phyloP scores from a whole-genome alignment of 2,888 invertebrate species.

The Rhopalosiphum nymphaeae region DNA sequence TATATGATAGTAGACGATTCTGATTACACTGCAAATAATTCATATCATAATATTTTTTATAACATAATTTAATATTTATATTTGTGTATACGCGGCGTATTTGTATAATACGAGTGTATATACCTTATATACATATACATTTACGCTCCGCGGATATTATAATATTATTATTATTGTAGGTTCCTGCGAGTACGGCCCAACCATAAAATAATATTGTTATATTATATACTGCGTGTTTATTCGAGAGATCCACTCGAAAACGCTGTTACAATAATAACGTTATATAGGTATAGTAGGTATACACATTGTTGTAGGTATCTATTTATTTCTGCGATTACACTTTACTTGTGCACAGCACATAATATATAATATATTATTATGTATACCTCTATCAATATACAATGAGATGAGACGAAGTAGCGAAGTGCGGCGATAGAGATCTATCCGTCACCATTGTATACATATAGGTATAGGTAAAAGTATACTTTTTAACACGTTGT shows the following conservation, averaged over 20 bases:
- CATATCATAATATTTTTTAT: no score
- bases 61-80: no score
- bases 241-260: conserved; percentile 19
- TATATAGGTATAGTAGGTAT: not conserved
- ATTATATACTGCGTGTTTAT: not conserved
- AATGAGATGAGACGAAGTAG: not conserved
- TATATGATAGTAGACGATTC: no score
- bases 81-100: no score
- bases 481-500: not conserved
- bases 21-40: no score
- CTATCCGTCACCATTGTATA: not conserved
- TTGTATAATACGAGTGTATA: no score
- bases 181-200: not conserved
- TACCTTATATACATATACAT: no score
- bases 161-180: not conserved
- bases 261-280: not conserved
- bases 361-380: not conserved
- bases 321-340: not conserved
- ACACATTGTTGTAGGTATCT: not conserved
- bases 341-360: not conserved
- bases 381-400: not conserved
- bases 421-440: not conserved
- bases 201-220: not conserved
- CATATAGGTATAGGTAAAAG: no score
- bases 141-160: not conserved